These are phyloP conservation scores for Drosophila aldrichi DNA, from an alignment of 2,888 invertebrate genomes.

Conservation along the genomic window DNA sequence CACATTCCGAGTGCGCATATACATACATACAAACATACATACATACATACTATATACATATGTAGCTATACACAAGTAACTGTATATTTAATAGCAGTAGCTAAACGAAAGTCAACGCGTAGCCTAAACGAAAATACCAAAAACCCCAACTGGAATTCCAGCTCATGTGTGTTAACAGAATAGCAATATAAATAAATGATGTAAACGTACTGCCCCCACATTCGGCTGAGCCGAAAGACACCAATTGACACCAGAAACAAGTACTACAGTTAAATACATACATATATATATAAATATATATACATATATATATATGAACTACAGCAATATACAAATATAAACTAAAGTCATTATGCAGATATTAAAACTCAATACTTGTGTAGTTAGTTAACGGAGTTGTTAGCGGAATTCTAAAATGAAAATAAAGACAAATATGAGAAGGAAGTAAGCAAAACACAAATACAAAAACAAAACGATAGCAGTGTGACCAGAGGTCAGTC, in stretches of 20 bases:
- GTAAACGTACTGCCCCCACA: constrained; percentile 48
- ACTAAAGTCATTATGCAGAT: constrained; percentile 9
- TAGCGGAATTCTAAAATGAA: constrained; percentile 52
- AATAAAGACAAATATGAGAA: not conserved
- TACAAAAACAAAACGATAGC: not conserved
- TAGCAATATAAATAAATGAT: constrained; percentile 55
- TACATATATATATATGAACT: constrained; percentile 9
- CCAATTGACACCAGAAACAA: constrained; percentile 19
- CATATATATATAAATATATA: constrained; percentile 22
- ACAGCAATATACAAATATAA: constrained; percentile 17
- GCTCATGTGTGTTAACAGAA: constrained; percentile 41
- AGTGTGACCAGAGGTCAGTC: constrained; percentile 50
- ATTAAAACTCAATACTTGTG: constrained; percentile 26
- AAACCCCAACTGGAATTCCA: constrained; percentile 29
- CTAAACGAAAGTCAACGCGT: constrained; percentile 55
- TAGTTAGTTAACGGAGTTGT: constrained; percentile 34
- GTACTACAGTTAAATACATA: constrained; percentile 47
- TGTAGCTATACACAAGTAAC: constrained; percentile 61
- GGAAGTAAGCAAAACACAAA: not conserved
- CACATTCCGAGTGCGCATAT: constrained; percentile 39
- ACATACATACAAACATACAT: constrained; percentile 32
- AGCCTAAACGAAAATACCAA: constrained; percentile 44
- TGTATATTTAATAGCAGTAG: constrained; percentile 56
- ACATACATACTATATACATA: constrained; percentile 39
- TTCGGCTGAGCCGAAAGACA: constrained; percentile 58